Base-by-base conservation (phyloP, 2,113 vertebrate genomes). In the Rynchops niger region DNA sequence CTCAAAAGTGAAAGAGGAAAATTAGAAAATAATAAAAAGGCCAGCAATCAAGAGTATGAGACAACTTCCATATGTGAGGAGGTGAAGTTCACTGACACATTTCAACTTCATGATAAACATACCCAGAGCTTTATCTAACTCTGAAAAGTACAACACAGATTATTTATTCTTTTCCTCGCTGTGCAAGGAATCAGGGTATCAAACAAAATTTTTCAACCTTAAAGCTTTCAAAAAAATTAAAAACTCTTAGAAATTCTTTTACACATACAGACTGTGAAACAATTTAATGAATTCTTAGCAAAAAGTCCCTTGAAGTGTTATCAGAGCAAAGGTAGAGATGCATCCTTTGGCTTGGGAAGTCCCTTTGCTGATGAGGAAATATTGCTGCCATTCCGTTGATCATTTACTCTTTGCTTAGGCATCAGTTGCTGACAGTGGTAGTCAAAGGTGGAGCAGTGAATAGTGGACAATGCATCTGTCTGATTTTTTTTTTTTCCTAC, bases 41-140 rank as follows among this genome's bases (percentile, higher is more conserved):
- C 18, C 18, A 58, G 11, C 32, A 62, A 40, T 49, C 55, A 78
- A 49, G 55, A 66, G 5, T 27, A 61, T 26, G 47, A 30, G 19
- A 36, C 15, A 85, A 17, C 7, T 82, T 90, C 15, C 6, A 11
- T 30, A 43, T 23, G 21, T 34, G 47, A 34, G 36, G 12, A 67
- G 38, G n/a, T 65, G 20, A 81, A 49, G 8, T 52, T 93, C 49
- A 38, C 12, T 50, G 32, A 38, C 19, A 36, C 6, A 23, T 65
- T 91, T 45, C 9, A 8, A 49, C 22, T 47, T 87, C 43, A 47
- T 0, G 0, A 23, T 47, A 70, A 87, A 40, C 9, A 3, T 29
- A 55, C 25, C 18, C 36, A 20, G 45, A 66, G 14, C 79, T 86
- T 72, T 38, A 15, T 38, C 23, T 65, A 61, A 56, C 22, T 12